A percentile compares a stretch with the other conserved stretches of the same genome.
Conservation (phyloP, 1,140 invertebrate species). For the Arctopsyche grandis region DNA sequence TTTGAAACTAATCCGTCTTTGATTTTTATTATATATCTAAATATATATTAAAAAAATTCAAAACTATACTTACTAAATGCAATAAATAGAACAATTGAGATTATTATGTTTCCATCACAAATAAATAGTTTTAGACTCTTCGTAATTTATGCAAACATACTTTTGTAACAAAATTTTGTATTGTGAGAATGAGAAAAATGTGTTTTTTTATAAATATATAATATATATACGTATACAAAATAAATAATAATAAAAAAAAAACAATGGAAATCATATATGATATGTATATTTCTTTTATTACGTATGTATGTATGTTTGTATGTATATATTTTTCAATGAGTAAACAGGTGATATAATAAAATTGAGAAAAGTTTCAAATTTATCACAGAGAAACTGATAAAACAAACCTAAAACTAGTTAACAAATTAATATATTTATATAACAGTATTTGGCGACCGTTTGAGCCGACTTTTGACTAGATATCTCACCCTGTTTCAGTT, state of each 20-base stretch:
- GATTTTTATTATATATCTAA: too few relatives aligned
- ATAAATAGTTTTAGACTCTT: too few relatives aligned
- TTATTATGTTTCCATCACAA: too few relatives aligned
- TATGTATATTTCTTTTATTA: not conserved
- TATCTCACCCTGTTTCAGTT: conserved; percentile 49
- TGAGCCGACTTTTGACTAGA: conserved; percentile 47
- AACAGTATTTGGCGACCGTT: conserved; percentile 7
- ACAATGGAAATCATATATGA: not conserved
- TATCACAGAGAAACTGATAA: conserved; percentile 52
- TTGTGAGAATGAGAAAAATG: not conserved
- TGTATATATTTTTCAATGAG: too few relatives aligned
- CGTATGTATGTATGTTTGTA: not conserved
- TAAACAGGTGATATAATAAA: conserved; percentile 5
- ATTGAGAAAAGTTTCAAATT: conserved; percentile 12
- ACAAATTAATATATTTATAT: conserved; percentile 47
- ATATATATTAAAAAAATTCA: too few relatives aligned
- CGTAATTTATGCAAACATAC: too few relatives aligned
- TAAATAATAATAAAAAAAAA: not conserved
- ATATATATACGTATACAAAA: conserved; percentile 4
- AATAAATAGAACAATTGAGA: too few relatives aligned
- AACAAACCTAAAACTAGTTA: conserved; percentile 55
- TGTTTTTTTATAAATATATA: not conserved
- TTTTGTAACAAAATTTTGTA: not conserved
- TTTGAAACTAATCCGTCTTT: too few relatives aligned
- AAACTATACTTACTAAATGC: too few relatives aligned